These are phyloP conservation scores for Dasysyrphus albostriatus DNA, from an alignment of 2,888 invertebrate genomes.

Conservation along the genomic window DNA sequence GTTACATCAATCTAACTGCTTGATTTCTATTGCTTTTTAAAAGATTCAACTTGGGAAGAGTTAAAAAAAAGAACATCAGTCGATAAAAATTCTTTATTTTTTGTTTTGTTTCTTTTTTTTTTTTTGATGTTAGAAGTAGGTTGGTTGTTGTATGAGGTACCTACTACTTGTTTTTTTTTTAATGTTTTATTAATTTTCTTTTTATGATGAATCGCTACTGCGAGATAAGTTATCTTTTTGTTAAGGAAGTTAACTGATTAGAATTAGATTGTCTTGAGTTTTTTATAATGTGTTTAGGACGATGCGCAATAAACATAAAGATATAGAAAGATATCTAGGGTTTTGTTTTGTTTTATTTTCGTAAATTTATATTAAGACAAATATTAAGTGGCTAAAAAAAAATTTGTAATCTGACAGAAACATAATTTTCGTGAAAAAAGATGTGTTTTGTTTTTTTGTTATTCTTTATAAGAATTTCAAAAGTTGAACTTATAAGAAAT, in stretches of 20 bases:
- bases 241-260: conserved; percentile 43
- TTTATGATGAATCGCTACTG: conserved; percentile 62
- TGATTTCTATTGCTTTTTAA: conserved; percentile 63
- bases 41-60: conserved; percentile 30
- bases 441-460: neutral
- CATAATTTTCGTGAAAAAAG: conserved; percentile 22
- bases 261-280: conserved; percentile 32
- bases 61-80: conserved; percentile 13
- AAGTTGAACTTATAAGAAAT: neutral
- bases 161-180: conserved; percentile 60
- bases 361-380: neutral
- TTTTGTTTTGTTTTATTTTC: neutral
- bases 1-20: conserved; percentile 71
- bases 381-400: conserved; percentile 19
- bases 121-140: conserved; percentile 28
- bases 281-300: conserved; percentile 29
- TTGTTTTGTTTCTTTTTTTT: conserved; percentile 34
- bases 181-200: conserved; percentile 48
- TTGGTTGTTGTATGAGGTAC: conserved; percentile 11
- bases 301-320: conserved; percentile 6
- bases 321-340: neutral
- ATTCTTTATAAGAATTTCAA: neutral
- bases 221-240: conserved; percentile 27
- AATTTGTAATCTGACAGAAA: conserved; percentile 29
- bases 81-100: conserved; percentile 48